A percentile compares a stretch with the other conserved stretches of the same genome.
These are phyloP conservation scores for Rhamphomyia laevipes DNA, from an alignment of 2,888 invertebrate species.

Conservation along the genomic window DNA sequence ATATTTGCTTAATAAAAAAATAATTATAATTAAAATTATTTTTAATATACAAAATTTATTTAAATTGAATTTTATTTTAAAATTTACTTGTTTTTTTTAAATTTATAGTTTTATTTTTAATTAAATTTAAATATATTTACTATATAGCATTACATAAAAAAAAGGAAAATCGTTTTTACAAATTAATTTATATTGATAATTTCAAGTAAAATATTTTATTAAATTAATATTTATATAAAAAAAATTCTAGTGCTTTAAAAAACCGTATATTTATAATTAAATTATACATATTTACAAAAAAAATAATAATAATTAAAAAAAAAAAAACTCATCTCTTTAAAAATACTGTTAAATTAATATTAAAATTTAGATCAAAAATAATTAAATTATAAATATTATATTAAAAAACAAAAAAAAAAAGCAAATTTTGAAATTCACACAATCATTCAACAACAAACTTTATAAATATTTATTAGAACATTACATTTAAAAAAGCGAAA, in stretches of 20 bases:
- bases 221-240: constrained; percentile 2
- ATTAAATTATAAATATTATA: constrained; percentile 9
- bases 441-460: constrained; percentile 10
- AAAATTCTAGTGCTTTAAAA: constrained; percentile 7
- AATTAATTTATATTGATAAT: constrained; percentile 1
- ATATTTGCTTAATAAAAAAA: too few relatives aligned
- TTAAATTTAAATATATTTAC: constrained; percentile 14
- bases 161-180: too few relatives aligned
- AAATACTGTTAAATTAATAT: constrained; percentile 3
- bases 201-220: constrained; percentile 3
- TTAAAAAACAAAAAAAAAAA: constrained; percentile 6
- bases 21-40: too few relatives aligned
- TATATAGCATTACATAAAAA: constrained; percentile 11
- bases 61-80: too few relatives aligned
- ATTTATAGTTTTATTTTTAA: too few relatives aligned
- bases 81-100: too few relatives aligned
- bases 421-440: constrained; percentile 8
- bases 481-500: too few relatives aligned
- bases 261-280: constrained; percentile 13
- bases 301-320: constrained; percentile 2
- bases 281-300: constrained; percentile 4
- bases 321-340: constrained; percentile 5
- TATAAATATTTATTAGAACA: constrained; percentile 4
- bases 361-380: constrained; percentile 3
- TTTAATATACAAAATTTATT: too few relatives aligned